These are phyloP conservation scores for Pemphredon lugubris DNA, from an alignment of 2,888 invertebrate genomes.

Conservation along the genomic window DNA sequence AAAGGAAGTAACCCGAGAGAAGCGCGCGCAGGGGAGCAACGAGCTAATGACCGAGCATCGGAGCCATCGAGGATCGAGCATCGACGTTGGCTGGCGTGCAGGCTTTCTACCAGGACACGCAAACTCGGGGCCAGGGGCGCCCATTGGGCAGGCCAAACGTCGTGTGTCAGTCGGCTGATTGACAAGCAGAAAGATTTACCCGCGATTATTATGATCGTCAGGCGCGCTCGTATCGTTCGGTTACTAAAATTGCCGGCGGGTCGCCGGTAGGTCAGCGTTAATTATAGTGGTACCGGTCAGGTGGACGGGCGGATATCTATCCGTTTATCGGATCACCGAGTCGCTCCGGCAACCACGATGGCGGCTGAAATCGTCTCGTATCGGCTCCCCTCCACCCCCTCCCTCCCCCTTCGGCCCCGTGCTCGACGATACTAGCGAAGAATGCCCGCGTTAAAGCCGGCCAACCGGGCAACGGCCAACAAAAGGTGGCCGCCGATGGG, in stretches of 20 bases:
- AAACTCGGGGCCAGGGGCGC: constrained; percentile 52
- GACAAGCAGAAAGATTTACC: constrained; percentile 69
- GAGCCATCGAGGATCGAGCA: too few relatives aligned
- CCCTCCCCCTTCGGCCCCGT: too few relatives aligned
- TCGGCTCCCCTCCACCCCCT: too few relatives aligned
- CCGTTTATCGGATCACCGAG: constrained; percentile 78
- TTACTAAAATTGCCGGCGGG: constrained; percentile 77
- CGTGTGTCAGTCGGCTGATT: constrained; percentile 71
- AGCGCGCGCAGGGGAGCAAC: constrained; percentile 45
- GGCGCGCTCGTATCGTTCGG: constrained; percentile 58
- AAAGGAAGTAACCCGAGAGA: constrained; percentile 47
- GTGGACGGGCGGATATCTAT: constrained; percentile 75
- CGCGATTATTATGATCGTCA: constrained; percentile 77
- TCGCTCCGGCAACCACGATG: constrained; percentile 55
- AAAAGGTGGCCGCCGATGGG: constrained; percentile 39
- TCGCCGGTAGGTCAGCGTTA: constrained; percentile 78
- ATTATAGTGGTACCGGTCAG: constrained; percentile 75
- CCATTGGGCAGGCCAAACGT: constrained; percentile 51
- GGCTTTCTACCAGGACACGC: constrained; percentile 63
- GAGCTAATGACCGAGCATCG: constrained; percentile 66
- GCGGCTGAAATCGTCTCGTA: constrained; percentile 35
- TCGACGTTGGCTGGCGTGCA: constrained; percentile 59
- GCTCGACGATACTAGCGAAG: constrained; percentile 30
- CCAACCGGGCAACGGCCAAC: constrained; percentile 19
- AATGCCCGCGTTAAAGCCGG: constrained; percentile 1